Conservation (phyloP, 2,797 vertebrate species). For the Pachyuromys duprasi region DNA sequence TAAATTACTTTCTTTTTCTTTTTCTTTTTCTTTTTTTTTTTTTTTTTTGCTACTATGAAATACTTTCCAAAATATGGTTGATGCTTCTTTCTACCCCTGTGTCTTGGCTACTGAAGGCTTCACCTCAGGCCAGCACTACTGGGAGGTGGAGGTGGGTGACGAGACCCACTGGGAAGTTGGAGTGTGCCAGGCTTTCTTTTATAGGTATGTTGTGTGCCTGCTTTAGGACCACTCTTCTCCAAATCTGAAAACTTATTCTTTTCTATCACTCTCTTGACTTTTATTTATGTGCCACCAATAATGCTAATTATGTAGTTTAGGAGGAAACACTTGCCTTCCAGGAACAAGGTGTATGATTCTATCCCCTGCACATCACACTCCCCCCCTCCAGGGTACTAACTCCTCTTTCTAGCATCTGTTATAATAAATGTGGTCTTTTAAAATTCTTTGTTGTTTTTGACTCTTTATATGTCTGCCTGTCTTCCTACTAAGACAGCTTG, state of each 20-base stretch:
- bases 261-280: conserved; percentile 40
- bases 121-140: conserved; percentile 86
- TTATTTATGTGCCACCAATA: conserved; percentile 47
- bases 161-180: conserved; percentile 87
- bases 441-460: conserved; percentile 36
- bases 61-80: neutral
- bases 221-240: neutral
- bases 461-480: conserved; percentile 16
- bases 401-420: conserved; percentile 22
- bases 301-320: neutral
- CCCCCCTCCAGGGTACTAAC: neutral
- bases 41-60: neutral
- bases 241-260: conserved; percentile 48
- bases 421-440: conserved; percentile 32
- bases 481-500: conserved; percentile 53
- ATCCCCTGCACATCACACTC: neutral
- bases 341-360: neutral
- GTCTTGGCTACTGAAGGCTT: conserved; percentile 85
- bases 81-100: conserved; percentile 82
- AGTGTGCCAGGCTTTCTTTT: conserved; percentile 77
- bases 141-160: conserved; percentile 86
- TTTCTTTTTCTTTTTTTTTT: too few relatives aligned
- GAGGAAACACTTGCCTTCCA: neutral
- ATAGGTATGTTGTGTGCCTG: neutral
- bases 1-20: neutral